A percentile compares a stretch with the other conserved stretches of the same genome.
These are phyloP conservation scores for Thermophis baileyi DNA, from an alignment of 2,113 vertebrate genomes.

Conservation along the genomic window DNA sequence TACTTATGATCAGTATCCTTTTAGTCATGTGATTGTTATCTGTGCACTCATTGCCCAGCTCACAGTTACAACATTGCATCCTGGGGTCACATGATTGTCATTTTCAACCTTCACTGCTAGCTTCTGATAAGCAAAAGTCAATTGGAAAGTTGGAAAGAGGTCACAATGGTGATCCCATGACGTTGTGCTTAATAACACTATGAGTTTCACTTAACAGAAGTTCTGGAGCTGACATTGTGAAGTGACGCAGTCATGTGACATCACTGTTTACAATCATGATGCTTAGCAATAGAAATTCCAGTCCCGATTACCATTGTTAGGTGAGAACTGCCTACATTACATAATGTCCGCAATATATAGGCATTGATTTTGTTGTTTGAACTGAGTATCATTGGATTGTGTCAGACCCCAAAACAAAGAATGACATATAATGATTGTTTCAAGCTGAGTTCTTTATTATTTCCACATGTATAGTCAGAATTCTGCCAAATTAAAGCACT, in stretches of 20 bases:
- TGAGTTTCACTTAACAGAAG: background rate
- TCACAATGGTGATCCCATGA: background rate
- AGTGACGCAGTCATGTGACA: background rate
- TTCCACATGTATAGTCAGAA: background rate
- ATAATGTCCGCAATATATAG: background rate
- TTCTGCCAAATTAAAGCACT: background rate
- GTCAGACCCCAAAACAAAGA: background rate
- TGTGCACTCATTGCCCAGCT: background rate
- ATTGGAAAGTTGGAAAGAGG: background rate
- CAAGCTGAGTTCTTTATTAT: background rate
- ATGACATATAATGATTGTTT: background rate
- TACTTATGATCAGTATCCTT: background rate
- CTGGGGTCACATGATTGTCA: background rate
- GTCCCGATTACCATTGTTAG: background rate
- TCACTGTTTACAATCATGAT: background rate
- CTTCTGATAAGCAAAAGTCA: background rate
- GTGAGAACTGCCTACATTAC: background rate
- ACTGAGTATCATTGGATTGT: background rate
- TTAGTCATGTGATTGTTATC: background rate
- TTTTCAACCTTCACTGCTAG: background rate
- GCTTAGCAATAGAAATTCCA: background rate
- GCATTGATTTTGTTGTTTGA: background rate
- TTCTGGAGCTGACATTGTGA: background rate
- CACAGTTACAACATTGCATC: background rate
- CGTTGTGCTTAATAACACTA: background rate